Conservation (phyloP, 2,888 invertebrate genomes). For the Yponomeuta cagnagella region DNA sequence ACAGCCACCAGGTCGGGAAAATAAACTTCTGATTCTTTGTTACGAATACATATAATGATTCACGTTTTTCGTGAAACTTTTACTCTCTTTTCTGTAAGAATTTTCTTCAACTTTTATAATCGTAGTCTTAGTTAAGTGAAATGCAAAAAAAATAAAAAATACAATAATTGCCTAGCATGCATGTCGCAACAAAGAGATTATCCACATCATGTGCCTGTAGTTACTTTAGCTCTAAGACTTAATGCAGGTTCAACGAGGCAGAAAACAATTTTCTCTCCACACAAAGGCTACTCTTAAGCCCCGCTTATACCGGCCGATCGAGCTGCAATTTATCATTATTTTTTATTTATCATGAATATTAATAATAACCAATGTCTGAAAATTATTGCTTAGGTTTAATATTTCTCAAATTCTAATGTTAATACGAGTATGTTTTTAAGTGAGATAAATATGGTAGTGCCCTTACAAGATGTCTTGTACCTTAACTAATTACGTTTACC, state of each 20-base stretch:
- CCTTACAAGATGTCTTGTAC: no score
- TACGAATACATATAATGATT: not conserved
- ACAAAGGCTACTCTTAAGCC: constrained; percentile 8
- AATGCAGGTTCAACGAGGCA: constrained; percentile 31
- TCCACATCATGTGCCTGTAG: constrained; percentile 18
- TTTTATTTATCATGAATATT: not conserved
- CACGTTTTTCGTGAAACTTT: not conserved
- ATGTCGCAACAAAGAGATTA: constrained; percentile 15
- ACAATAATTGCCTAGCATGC: constrained; percentile 13
- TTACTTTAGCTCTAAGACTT: constrained; percentile 21
- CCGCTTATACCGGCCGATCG: not conserved
- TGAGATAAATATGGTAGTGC: not conserved
- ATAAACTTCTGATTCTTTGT: not conserved
- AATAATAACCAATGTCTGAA: not conserved
- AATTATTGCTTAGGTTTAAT: not conserved
- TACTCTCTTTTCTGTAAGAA: not conserved
- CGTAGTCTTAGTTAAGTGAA: not conserved
- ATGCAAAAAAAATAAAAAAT: not conserved
- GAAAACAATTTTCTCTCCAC: constrained; percentile 30
- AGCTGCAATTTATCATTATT: not conserved
- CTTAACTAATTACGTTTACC: no score
- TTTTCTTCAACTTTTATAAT: not conserved
- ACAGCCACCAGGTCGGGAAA: constrained; percentile 3
- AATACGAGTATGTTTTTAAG: not conserved
- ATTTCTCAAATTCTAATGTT: not conserved